Evolutionary conservation across 2,888 invertebrate genomes (phyloP).

Genomic region (Chalcosyrphus nemorum): DNA sequence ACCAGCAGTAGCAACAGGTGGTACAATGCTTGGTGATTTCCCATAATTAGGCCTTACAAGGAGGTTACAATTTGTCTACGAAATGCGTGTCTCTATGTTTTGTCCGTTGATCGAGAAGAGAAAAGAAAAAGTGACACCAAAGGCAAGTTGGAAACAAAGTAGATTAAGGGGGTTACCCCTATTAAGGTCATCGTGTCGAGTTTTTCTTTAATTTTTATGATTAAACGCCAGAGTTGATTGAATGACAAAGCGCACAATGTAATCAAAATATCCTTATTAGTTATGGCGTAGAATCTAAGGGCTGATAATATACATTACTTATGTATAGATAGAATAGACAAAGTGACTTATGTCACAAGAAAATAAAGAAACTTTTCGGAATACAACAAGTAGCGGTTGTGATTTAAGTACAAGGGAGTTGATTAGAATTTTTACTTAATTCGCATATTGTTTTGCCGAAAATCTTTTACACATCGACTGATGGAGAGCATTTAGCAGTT

Average conservation of each 20-base stretch:
- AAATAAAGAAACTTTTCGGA: no score
- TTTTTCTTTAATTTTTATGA: neutral
- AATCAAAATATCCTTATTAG: no score
- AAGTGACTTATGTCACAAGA: no score
- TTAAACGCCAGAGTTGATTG: neutral
- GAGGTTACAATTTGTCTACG: slow-evolving; percentile 28
- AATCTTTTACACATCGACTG: no score
- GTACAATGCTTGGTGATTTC: slow-evolving; percentile 21
- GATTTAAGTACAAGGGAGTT: no score
- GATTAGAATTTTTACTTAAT: no score
- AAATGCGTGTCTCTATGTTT: neutral
- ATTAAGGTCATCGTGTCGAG: slow-evolving; percentile 6
- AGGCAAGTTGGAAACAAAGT: neutral
- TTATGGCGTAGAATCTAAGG: neutral
- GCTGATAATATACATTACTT: no score
- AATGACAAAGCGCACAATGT: no score
- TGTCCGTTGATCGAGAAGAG: neutral
- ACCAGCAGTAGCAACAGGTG: slow-evolving; percentile 24
- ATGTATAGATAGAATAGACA: no score
- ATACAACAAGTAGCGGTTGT: no score
- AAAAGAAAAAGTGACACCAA: slow-evolving; percentile 8
- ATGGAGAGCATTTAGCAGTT: no score
- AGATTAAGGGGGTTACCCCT: slow-evolving; percentile 24
- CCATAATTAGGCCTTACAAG: slow-evolving; percentile 40
- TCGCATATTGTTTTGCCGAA: no score